A percentile compares a stretch with the other conserved stretches of the same genome.
These are phyloP conservation scores for Dioctria rufipes DNA, from an alignment of 2,888 invertebrate species.

Conservation along the genomic window DNA sequence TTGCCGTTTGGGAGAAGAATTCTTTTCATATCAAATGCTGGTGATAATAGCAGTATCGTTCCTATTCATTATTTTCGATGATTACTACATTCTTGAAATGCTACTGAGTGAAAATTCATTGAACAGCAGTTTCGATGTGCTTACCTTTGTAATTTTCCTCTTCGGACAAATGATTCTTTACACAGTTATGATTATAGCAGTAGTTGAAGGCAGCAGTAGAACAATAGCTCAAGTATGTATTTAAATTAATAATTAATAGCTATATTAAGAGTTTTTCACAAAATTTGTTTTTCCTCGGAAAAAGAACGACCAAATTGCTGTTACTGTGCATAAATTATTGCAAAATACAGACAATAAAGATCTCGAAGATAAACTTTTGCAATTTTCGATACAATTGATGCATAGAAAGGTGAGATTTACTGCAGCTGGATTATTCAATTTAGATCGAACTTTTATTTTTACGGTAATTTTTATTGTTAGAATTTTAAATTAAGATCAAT, in stretches of 20 bases:
- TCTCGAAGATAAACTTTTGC: slow-evolving; percentile 66
- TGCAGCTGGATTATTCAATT: slow-evolving; percentile 69
- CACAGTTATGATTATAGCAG: slow-evolving; percentile 68
- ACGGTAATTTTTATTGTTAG: slow-evolving; percentile 64
- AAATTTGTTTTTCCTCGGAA: background rate
- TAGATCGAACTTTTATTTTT: slow-evolving; percentile 70
- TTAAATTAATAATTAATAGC: no score
- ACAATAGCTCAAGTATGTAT: slow-evolving; percentile 67
- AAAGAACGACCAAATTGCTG: slow-evolving; percentile 64
- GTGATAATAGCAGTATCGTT: slow-evolving; percentile 71
- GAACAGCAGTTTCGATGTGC: slow-evolving; percentile 68
- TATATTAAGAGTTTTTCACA: no score
- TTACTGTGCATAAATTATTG: slow-evolving; percentile 68
- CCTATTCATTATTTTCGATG: slow-evolving; percentile 70
- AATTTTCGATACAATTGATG: slow-evolving; percentile 68
- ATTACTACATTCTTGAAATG: slow-evolving; percentile 70
- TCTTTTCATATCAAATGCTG: slow-evolving; percentile 70
- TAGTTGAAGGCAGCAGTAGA: slow-evolving; percentile 70
- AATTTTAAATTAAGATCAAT: no score
- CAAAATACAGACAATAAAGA: slow-evolving; percentile 67
- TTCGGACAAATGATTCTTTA: slow-evolving; percentile 70
- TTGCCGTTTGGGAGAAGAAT: slow-evolving; percentile 69
- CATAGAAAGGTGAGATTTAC: slow-evolving; percentile 69
- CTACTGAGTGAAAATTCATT: slow-evolving; percentile 67
- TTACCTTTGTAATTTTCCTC: slow-evolving; percentile 70